Conservation (phyloP, 2,888 invertebrate genomes). For the Empis stercorea region DNA sequence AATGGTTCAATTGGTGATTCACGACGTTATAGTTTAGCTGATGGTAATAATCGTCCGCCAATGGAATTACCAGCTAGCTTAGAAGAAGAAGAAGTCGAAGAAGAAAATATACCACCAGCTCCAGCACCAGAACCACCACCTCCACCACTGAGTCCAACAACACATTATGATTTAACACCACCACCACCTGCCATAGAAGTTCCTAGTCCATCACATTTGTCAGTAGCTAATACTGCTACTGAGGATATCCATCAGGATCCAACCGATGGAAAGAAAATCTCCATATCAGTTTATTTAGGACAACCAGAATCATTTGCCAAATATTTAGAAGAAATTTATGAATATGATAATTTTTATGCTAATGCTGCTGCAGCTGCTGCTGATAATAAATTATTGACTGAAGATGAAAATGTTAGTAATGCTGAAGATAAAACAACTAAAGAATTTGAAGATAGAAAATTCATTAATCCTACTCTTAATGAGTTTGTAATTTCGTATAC, state of each 20-base stretch:
- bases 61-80: conserved; percentile 35
- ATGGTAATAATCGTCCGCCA: conserved; percentile 36
- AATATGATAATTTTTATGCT: conserved; percentile 49
- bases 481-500: conserved; percentile 79
- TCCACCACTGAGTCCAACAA: conserved; percentile 30
- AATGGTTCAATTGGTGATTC: conserved; percentile 40
- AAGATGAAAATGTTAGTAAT: neutral
- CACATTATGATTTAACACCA: conserved; percentile 35
- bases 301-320: conserved; percentile 64
- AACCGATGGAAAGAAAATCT: conserved; percentile 74
- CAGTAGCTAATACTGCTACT: conserved; percentile 38
- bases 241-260: conserved; percentile 51
- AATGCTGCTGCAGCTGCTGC: conserved; percentile 33
- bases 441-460: conserved; percentile 33
- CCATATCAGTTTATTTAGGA: conserved; percentile 77
- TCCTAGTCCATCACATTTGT: conserved; percentile 28
- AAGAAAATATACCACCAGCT: conserved; percentile 29
- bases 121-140: conserved; percentile 35
- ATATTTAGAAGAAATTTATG: conserved; percentile 53
- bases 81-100: conserved; percentile 33
- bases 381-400: neutral
- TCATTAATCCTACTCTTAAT: conserved; percentile 47
- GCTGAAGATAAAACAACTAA: conserved; percentile 7
- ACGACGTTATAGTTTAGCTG: conserved; percentile 46
- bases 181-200: conserved; percentile 34